phyloP scores from a whole-genome alignment of 2,888 invertebrate species.

The Dendrolimus houi region DNA sequence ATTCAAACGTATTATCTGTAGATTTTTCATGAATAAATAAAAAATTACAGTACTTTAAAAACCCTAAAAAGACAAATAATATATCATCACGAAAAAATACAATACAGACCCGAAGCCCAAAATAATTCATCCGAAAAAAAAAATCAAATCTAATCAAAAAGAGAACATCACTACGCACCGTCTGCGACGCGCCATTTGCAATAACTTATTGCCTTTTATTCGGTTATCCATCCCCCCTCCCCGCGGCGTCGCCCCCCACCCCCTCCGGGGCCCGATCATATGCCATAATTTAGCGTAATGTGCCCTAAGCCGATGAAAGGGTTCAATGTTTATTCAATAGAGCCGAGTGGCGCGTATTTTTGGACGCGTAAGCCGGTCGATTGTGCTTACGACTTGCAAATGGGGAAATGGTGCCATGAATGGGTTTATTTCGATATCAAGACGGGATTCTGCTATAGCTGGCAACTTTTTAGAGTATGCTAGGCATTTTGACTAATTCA shows the following conservation, averaged over 20 bases:
- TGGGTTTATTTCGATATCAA: too few species aligned
- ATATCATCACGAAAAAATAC: too few species aligned
- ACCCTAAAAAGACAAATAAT: too few species aligned
- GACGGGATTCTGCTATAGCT: too few species aligned
- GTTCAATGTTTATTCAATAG: neutral
- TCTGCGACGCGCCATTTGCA: constrained; percentile 29
- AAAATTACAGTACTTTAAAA: too few species aligned
- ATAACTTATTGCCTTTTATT: constrained; percentile 44
- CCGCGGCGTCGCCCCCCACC: neutral
- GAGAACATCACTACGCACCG: constrained; percentile 8
- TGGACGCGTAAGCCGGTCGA: neutral
- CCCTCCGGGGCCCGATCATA: neutral
- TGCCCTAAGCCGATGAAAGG: neutral
- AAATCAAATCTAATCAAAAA: neutral
- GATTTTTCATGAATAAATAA: too few species aligned
- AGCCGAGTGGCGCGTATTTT: neutral
- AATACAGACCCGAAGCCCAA: neutral
- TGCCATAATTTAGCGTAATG: neutral
- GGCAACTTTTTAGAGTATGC: too few species aligned
- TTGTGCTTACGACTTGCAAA: neutral
- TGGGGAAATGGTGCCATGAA: neutral
- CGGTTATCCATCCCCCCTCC: constrained; percentile 9
- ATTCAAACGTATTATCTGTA: too few species aligned
- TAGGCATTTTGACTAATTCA: too few species aligned
- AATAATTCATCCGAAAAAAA: neutral